Evolutionary conservation across 1,140 invertebrate species (phyloP), one percentile per base, ranked within the genome.

Genomic region (Agraylea sexmaculata): DNA sequence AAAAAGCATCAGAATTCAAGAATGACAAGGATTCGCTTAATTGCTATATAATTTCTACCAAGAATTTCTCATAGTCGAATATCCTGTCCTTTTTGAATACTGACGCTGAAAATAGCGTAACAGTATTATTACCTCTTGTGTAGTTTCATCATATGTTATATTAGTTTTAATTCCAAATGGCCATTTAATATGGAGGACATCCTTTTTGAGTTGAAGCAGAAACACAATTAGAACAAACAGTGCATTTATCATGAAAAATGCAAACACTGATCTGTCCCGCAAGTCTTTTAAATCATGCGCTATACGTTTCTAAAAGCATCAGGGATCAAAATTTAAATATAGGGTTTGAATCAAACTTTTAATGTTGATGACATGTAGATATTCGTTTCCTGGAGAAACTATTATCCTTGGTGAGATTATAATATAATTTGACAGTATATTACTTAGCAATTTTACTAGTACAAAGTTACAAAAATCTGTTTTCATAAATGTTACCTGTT

Each of bases 181-280:
- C 89, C 87, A 93, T 61, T 89, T 87, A 57, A 93, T 74, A 64
- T 94, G 88, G 47, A 92, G 74, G 61, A 79, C 76, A 64, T 93
- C 87, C 77, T 93, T 94, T 72, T 93, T 91, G 64, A 94, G 73
- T 74, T 95, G 92, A 54, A 97, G 80, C 58, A 96, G 80, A 69
- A 96, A 90, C 53, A 96, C 90, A 71, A 97, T 92, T 57, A 97
- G 77, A 49, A 97, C 90, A 78, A 97, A 98, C 50, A 97, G 78
- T 42, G 90, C 87, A 72, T 98, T 98, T 59, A 93, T 69, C 89
- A 98, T 96, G 71, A 94, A 89, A 74, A 96, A 97, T 40, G 80
- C 86, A 70, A 96, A 95, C 17, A 94, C 89, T 46, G 87, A 86
- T 56, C 86, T 81, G 67, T 95, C 89, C 60, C 91, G 75, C 50